Evolutionary conservation across 2,888 invertebrate genomes (phyloP).

Genomic region (Venusia cambrica): DNA sequence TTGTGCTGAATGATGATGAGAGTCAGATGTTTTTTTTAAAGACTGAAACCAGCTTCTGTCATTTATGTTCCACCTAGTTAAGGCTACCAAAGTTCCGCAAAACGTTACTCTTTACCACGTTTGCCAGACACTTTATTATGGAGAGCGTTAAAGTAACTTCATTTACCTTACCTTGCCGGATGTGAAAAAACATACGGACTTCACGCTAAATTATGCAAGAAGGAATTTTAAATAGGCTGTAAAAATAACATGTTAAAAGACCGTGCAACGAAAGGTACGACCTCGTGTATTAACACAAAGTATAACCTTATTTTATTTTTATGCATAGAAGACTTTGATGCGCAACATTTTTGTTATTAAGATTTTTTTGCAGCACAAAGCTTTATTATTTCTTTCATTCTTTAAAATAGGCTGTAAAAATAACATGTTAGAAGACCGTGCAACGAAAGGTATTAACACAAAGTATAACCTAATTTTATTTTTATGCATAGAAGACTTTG

Average conservation of each 20-base stretch:
- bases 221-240: slow-evolving; percentile 20
- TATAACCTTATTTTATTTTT: too few relatives aligned
- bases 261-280: slow-evolving; percentile 9
- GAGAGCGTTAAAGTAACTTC: slow-evolving; percentile 26
- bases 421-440: slow-evolving; percentile 13
- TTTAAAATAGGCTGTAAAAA: slow-evolving; percentile 21
- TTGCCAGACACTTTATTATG: slow-evolving; percentile 16
- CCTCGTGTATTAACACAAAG: too few relatives aligned
- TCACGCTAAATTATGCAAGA: slow-evolving; percentile 20
- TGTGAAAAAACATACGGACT: slow-evolving; percentile 26
- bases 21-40: too few relatives aligned
- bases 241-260: slow-evolving; percentile 18
- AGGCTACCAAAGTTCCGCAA: background rate
- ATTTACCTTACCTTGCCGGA: slow-evolving; percentile 28
- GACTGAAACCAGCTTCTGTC: too few relatives aligned
- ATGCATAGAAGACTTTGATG: too few relatives aligned
- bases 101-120: slow-evolving; percentile 14
- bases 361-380: background rate
- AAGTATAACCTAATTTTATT: too few relatives aligned
- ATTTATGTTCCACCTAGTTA: too few relatives aligned
- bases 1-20: too few relatives aligned
- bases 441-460: too few relatives aligned
- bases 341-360: slow-evolving; percentile 1
- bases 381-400: too few relatives aligned
- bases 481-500: too few relatives aligned